Conservation (phyloP, 37 sponge, comb jelly and placozoan genomes). For the Hormiphora californensis region DNA sequence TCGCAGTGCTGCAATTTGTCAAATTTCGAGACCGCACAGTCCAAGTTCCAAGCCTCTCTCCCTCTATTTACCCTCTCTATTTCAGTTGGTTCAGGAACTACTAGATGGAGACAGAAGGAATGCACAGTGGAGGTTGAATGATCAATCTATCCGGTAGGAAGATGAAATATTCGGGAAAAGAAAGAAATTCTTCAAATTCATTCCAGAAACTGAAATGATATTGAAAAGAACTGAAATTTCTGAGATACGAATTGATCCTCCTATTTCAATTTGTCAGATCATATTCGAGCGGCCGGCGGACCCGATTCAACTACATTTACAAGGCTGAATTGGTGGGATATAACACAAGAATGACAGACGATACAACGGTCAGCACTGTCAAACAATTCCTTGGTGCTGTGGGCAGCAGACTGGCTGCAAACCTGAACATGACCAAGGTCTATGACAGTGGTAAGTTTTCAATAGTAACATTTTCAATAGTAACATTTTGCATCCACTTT, state of each 20-base stretch:
- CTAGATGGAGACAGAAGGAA: not conserved
- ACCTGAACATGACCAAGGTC: not conserved
- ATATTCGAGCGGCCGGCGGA: not conserved
- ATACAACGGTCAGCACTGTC: not conserved
- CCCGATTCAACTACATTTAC: not conserved
- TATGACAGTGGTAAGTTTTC: constrained; percentile 36
- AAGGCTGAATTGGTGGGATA: not conserved
- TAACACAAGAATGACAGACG: not conserved
- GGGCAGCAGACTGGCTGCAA: not conserved
- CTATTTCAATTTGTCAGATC: too few species aligned
- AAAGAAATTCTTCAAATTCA: too few species aligned
- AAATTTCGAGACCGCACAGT: too few species aligned
- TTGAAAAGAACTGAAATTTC: too few species aligned
- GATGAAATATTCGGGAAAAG: too few species aligned
- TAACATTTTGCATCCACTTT: not conserved
- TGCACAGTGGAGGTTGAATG: not conserved
- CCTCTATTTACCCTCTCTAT: not conserved
- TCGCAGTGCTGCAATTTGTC: too few species aligned
- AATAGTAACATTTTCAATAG: not conserved
- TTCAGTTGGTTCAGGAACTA: not conserved
- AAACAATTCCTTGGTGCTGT: not conserved
- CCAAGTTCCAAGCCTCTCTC: too few species aligned
- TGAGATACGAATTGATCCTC: too few species aligned
- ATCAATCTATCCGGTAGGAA: too few species aligned
- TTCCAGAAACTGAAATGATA: too few species aligned